Evolutionary conservation across 2,797 vertebrate genomes (phyloP).

Genomic region (Pelochelys cantorii): DNA sequence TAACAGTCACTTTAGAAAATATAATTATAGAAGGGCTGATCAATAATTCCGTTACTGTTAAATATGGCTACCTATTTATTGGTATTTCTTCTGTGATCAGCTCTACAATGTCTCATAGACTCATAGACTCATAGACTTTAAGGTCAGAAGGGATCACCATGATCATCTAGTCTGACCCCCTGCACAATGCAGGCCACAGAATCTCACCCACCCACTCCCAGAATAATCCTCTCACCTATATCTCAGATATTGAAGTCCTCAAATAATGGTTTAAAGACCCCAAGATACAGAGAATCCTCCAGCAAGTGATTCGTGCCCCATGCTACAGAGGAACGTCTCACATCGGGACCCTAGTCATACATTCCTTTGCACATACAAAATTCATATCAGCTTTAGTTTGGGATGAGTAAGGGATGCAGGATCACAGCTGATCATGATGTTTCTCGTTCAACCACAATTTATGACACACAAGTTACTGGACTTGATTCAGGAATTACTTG

Average conservation of each 20-base stretch:
- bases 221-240: too few species aligned
- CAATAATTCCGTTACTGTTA: neutral
- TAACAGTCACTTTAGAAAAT: neutral
- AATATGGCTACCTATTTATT: neutral
- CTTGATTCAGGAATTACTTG: constrained; percentile 1
- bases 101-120: neutral
- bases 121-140: too few species aligned
- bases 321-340: too few species aligned
- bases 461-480: neutral
- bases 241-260: too few species aligned
- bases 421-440: neutral
- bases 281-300: too few species aligned
- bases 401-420: neutral
- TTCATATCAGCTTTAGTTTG: neutral
- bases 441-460: constrained; percentile 23
- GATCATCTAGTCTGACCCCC: too few species aligned
- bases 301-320: too few species aligned
- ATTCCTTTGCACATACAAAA: neutral
- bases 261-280: too few species aligned
- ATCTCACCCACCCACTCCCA: too few species aligned
- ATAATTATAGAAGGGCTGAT: neutral
- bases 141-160: too few species aligned
- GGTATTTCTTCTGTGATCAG: neutral
- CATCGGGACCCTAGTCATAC: neutral
- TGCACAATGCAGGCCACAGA: too few species aligned